Evolutionary conservation across 1,140 invertebrate species (phyloP).

Genomic region (Drosophila grimshawi): DNA sequence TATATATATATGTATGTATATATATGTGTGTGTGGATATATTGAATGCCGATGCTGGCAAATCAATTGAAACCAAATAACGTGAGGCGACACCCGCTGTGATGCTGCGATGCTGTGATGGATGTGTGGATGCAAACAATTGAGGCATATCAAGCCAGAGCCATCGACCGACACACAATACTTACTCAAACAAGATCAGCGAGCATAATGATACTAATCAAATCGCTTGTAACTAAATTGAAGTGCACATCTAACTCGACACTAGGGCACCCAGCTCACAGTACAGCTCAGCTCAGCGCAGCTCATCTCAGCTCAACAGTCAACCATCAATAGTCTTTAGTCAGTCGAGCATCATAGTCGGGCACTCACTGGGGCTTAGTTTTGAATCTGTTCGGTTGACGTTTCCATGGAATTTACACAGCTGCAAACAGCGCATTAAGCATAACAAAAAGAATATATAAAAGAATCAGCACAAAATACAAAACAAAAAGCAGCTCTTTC

Average conservation of each 20-base stretch:
- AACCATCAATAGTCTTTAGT: constrained; percentile 44
- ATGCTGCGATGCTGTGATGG: too few relatives aligned
- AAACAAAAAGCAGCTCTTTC: background rate
- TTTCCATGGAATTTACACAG: constrained; percentile 37
- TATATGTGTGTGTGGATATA: background rate
- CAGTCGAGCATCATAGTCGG: constrained; percentile 17
- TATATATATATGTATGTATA: background rate
- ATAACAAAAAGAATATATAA: constrained; percentile 16
- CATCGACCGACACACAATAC: constrained; percentile 11
- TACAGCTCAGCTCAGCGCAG: background rate
- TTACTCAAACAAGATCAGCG: constrained; percentile 19
- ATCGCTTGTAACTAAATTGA: constrained; percentile 52
- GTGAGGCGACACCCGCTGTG: constrained; percentile 40
- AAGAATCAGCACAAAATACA: background rate
- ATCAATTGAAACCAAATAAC: constrained; percentile 71
- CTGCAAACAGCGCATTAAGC: background rate
- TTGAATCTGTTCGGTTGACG: constrained; percentile 17
- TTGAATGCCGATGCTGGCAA: constrained; percentile 52
- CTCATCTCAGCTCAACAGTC: background rate
- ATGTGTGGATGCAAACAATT: constrained; percentile 44
- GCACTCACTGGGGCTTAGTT: constrained; percentile 8
- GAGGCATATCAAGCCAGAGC: constrained; percentile 50
- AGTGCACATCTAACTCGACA: constrained; percentile 20
- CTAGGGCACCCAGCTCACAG: too few relatives aligned
- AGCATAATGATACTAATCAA: constrained; percentile 43